Percentiles rank a stretch among this genome's conserved stretches.
Conservation (phyloP, 1,140 invertebrate species). For the Scaptomyza graminum region DNA sequence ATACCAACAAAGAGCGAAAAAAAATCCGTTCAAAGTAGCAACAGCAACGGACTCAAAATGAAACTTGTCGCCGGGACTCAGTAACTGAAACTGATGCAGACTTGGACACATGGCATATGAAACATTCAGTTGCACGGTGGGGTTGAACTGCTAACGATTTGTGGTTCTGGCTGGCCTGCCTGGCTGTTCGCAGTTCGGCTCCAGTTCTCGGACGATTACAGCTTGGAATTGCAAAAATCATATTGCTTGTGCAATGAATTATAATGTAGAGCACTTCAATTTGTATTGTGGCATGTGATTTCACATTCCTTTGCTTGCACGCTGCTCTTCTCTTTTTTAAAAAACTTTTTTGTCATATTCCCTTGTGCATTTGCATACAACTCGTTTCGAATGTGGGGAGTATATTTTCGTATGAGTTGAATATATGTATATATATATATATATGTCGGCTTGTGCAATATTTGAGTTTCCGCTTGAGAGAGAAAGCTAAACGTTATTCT, state of each 20-base stretch:
- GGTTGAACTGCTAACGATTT: not conserved
- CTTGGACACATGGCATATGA: slow-evolving; percentile 42
- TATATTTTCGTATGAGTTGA: not conserved
- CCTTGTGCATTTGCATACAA: slow-evolving; percentile 37
- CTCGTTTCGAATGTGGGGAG: slow-evolving; percentile 7
- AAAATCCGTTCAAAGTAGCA: slow-evolving; percentile 6
- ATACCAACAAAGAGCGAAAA: slow-evolving; percentile 59
- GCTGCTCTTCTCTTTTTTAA: not conserved
- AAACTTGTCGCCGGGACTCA: slow-evolving; percentile 1
- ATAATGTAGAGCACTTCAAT: slow-evolving; percentile 71
- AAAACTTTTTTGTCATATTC: not conserved
- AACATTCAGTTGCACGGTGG: slow-evolving; percentile 15
- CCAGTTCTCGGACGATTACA: slow-evolving; percentile 26
- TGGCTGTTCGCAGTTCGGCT: not conserved
- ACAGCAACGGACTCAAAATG: slow-evolving; percentile 6
- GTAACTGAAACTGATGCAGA: slow-evolving; percentile 17
- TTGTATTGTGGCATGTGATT: slow-evolving; percentile 57
- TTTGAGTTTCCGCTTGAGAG: not conserved
- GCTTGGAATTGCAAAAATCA: slow-evolving; percentile 64
- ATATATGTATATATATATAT: too few species aligned
- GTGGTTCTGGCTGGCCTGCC: slow-evolving; percentile 13
- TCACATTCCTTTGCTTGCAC: slow-evolving; percentile 18
- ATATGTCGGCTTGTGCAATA: not conserved
- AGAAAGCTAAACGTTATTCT: slow-evolving; percentile 21
- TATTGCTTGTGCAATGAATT: slow-evolving; percentile 64